These are phyloP conservation scores for Rhimphoctona megacephalus DNA, from an alignment of 2,888 invertebrate genomes.

Conservation along the genomic window DNA sequence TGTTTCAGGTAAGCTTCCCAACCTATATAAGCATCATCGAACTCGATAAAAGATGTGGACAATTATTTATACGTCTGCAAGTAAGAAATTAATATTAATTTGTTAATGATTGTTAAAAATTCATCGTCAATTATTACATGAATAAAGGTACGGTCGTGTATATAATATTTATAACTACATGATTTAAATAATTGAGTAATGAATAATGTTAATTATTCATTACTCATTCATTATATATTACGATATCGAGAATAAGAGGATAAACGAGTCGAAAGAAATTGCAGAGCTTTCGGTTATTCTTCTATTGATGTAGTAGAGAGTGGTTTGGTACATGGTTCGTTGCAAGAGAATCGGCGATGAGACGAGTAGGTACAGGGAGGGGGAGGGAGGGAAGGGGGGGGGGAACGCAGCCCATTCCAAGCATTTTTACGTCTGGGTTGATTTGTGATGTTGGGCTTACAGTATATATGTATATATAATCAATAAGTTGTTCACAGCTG, in stretches of 20 bases:
- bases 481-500: constrained; percentile 78
- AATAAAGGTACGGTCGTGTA: neutral
- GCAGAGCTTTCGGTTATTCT: constrained; percentile 18
- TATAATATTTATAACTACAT: neutral
- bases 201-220: constrained; percentile 6
- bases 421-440: constrained; percentile 78
- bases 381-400: constrained; percentile 60
- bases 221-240: neutral
- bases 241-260: neutral
- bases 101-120: neutral
- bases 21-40: neutral
- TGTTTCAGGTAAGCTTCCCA: constrained; percentile 61
- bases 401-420: constrained; percentile 73
- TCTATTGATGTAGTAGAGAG: constrained; percentile 2
- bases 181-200: constrained; percentile 2
- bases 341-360: constrained; percentile 26
- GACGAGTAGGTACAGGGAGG: constrained; percentile 47
- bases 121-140: neutral
- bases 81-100: constrained; percentile 19
- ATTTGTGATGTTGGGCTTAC: constrained; percentile 75
- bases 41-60: neutral
- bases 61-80: constrained; percentile 17
- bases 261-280: constrained; percentile 1
- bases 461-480: constrained; percentile 66
- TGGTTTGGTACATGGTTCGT: constrained; percentile 9